phyloP scores from a whole-genome alignment of 1,140 invertebrate genomes.

The Zeugodacus cucurbitae region DNA sequence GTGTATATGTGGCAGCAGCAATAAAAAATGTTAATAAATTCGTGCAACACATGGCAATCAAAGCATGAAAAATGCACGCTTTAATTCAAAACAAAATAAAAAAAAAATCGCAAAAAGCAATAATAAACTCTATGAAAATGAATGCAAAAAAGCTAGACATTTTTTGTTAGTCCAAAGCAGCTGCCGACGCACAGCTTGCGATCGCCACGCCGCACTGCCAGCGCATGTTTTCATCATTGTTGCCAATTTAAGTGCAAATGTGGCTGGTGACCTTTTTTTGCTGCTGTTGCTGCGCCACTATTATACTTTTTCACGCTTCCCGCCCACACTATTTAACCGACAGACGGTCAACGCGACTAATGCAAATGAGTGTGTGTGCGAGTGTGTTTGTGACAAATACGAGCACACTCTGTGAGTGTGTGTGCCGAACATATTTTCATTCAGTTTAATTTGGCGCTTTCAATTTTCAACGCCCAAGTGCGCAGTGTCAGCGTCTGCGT shows the following conservation, averaged over 20 bases:
- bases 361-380: background rate
- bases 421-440: background rate
- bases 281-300: no score
- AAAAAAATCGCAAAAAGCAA: background rate
- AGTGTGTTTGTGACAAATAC: background rate
- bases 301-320: background rate
- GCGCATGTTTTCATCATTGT: background rate
- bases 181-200: background rate
- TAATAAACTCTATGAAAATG: background rate
- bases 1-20: background rate
- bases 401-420: background rate
- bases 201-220: background rate
- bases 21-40: conserved; percentile 16
- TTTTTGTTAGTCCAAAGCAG: background rate
- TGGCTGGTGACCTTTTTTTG: conserved; percentile 4
- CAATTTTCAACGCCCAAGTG: conserved; percentile 37
- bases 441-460: conserved; percentile 17
- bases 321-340: background rate
- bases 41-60: conserved; percentile 6
- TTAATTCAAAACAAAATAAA: background rate
- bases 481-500: background rate
- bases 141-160: background rate
- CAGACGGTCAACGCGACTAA: background rate
- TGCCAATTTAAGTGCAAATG: conserved; percentile 28
- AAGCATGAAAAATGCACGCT: conserved; percentile 20